These are phyloP conservation scores for Malthinus seriepunctatus DNA, from an alignment of 2,888 invertebrate genomes.

Conservation along the genomic window DNA sequence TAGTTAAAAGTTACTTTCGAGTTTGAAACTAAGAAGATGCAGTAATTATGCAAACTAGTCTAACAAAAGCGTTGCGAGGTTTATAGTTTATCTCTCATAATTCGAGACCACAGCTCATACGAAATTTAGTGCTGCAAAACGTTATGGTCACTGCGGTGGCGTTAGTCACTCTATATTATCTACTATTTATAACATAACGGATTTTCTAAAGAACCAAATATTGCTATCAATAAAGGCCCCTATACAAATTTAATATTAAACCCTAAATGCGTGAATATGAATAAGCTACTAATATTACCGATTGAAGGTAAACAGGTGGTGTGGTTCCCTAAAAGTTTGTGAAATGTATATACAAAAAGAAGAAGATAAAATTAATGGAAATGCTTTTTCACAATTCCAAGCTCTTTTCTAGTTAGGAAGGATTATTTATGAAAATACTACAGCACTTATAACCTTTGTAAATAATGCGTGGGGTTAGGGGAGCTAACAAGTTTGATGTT, in stretches of 20 bases:
- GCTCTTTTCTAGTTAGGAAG: constrained; percentile 17
- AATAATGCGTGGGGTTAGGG: too few relatives aligned
- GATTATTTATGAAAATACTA: constrained; percentile 5
- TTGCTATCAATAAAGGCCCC: constrained; percentile 12
- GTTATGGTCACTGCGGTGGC: constrained; percentile 7
- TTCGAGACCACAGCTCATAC: constrained; percentile 16
- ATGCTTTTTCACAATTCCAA: constrained; percentile 37
- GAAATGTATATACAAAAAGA: constrained; percentile 25
- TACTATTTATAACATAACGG: not conserved
- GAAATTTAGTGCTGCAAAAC: constrained; percentile 22
- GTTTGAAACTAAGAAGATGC: too few relatives aligned
- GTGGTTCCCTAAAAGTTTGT: constrained; percentile 30
- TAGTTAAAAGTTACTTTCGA: too few relatives aligned
- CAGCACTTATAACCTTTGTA: too few relatives aligned
- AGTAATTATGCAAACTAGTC: constrained; percentile 25
- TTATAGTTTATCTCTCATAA: constrained; percentile 21
- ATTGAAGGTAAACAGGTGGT: constrained; percentile 39
- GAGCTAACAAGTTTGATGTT: too few relatives aligned
- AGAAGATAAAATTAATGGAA: constrained; percentile 40
- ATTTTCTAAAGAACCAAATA: not conserved
- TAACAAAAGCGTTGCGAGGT: constrained; percentile 26
- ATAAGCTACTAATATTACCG: constrained; percentile 32
- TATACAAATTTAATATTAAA: constrained; percentile 25
- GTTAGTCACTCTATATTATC: not conserved
- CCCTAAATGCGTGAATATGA: constrained; percentile 23